A percentile compares a stretch with the other conserved stretches of the same genome.
Evolutionary conservation across 1,140 invertebrate species (phyloP).

Genomic region (Brachionus calyciflorus): DNA sequence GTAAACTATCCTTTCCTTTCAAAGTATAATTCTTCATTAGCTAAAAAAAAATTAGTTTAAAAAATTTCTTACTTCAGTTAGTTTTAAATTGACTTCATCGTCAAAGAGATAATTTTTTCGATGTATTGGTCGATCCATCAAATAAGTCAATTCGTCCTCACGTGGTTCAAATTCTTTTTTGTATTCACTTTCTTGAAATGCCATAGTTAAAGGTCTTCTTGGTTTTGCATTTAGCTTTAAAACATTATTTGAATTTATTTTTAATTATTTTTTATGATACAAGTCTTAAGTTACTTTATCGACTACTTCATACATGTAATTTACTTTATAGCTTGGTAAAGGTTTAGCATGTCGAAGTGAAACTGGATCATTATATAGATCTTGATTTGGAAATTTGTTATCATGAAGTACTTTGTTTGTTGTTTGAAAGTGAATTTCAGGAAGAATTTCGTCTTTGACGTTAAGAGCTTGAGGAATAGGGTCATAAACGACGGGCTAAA

Average conservation of each 20-base stretch:
- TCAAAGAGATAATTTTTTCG: slow-evolving; percentile 55
- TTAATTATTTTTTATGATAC: not conserved
- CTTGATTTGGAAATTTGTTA: slow-evolving; percentile 54
- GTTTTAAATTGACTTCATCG: slow-evolving; percentile 53
- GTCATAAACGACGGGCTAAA: slow-evolving; percentile 48
- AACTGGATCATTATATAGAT: slow-evolving; percentile 49
- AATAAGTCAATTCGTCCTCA: slow-evolving; percentile 50
- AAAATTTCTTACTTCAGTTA: slow-evolving; percentile 50
- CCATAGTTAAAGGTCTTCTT: slow-evolving; percentile 59
- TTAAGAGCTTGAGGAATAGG: slow-evolving; percentile 56
- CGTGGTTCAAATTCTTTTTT: slow-evolving; percentile 53
- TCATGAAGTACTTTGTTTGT: slow-evolving; percentile 57
- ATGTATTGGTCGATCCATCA: slow-evolving; percentile 48
- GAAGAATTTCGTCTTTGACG: slow-evolving; percentile 55
- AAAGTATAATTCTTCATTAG: slow-evolving; percentile 57
- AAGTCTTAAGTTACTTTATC: slow-evolving; percentile 31
- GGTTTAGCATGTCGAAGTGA: slow-evolving; percentile 30
- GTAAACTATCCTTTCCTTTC: too few relatives aligned
- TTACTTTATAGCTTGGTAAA: slow-evolving; percentile 45
- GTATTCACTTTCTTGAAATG: slow-evolving; percentile 59
- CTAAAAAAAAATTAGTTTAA: slow-evolving; percentile 53
- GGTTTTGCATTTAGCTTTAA: slow-evolving; percentile 49
- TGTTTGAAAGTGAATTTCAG: slow-evolving; percentile 54
- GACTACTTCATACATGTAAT: slow-evolving; percentile 45
- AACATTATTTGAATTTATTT: not conserved